Evolutionary conservation across 1,140 invertebrate species (phyloP), one percentile per base, ranked within the genome.

Genomic region (Watersipora subatra): DNA sequence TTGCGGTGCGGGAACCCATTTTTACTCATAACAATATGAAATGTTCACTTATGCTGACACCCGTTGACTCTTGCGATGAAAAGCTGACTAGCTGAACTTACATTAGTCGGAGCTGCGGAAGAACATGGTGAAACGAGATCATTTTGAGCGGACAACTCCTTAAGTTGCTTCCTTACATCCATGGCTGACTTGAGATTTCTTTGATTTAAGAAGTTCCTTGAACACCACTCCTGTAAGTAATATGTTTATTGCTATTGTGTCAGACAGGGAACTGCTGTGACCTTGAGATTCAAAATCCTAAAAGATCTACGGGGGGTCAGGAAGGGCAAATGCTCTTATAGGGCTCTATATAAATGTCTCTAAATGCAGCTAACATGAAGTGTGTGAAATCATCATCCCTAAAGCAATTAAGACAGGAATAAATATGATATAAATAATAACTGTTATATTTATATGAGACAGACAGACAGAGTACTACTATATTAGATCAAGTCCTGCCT

Each of bases 141-240:
- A 46, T 46, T 46, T 46, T 85, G 83, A 55, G 84, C 79, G 73
- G 90, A 93, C 12, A 97, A 84, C 26, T 88, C 84, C 19, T 84
- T 73, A 62, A 98, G 80, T 76, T 98, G 95, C 65, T 86, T 84
- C 20, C 92, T 83, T 2, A 97, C 88, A 70, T 92, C 87, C 27
- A 80, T 76, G 0, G 89, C 92, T 73, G 91, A 90, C 27, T 85
- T 83, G 71, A 98, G 82, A 82, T 96, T 94, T 66, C 90, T 85
- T 66, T 84, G 79, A 77, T 95, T 90, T 26, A 97, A 79, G 76
- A 87, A 94, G 80, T 97, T 93, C 65, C 93, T 89, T 73, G 86
- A 85, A 75, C 93, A 96, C 91, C 91, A 97, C 75, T 86, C 81
- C 87, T 89, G 73, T 28, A 82, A 82, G 69, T 65, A 63, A n/a